Base-by-base conservation (phyloP, 2,113 vertebrate species). In the Pantherophis guttatus region DNA sequence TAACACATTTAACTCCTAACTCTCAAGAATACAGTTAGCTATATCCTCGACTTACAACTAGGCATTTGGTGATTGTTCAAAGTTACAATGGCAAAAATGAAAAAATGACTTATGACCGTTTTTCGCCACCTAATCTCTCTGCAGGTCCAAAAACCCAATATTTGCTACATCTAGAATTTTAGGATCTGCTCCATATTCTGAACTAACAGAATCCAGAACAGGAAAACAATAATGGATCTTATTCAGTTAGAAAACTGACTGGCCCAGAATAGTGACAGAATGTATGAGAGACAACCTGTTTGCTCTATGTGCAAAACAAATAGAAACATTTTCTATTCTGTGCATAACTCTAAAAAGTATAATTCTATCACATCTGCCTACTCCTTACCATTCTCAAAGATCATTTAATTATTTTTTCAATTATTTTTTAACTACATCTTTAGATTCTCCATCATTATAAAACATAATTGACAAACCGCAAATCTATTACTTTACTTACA, bases 401-500 rank as follows among this genome's bases (percentile, higher is more conserved):
- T 19, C 15, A 23, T n/a, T n/a, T n/a, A n/a, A n/a, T n/a, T n/a
- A n/a, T n/a, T n/a, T n/a, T 13, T 59, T 92, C 50, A 53, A 9
- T 58, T 11, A 21, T n/a, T 1, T 62, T 81, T 33, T 29, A 58
- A 15, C 5, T 89, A 39, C 58, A 4, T 1, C 33, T 23, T 52
- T 23, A n/a, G 85, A 24, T 44, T 39, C 52, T 50, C 57, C 0
- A 5, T 0, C 87, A 24, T 93, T 2, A 39, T 62, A 85, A 21
- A 94, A 87, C 29, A 54, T 52, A 53, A 89, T 0, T 94, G 24
- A 21, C 19, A 92, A 53, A 70, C 6, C 50, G 48, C 57, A 91
- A 26, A 50, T 81, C 58, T 95, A 26, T 86, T n/a, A 24, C 24
- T 88, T 21, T 11, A 98, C 99, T 99, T 97, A 99, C 99, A 91